phyloP scores from a whole-genome alignment of 2,797 vertebrate species.

The Arremon aurantiirostris region DNA sequence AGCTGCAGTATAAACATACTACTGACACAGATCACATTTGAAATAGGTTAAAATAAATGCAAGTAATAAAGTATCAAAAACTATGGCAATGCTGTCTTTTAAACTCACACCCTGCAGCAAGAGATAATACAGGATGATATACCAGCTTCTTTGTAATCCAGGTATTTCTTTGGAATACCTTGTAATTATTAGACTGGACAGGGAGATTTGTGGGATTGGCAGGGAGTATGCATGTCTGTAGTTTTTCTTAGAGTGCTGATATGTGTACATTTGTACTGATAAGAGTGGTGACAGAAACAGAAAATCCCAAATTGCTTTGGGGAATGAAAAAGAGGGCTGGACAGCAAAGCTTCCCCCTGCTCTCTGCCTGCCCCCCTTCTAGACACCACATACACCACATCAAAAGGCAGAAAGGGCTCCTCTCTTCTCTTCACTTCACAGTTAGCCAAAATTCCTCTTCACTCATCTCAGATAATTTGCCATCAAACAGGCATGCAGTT shows the following conservation, averaged over 20 bases:
- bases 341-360: background rate
- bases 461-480: conserved; percentile 33
- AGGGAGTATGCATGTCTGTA: background rate
- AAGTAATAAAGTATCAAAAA: conserved; percentile 45
- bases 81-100: background rate
- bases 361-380: background rate
- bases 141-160: conserved; percentile 43
- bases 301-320: conserved; percentile 53
- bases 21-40: conserved; percentile 35
- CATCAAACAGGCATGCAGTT: conserved; percentile 15
- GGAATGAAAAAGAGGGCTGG: conserved; percentile 41
- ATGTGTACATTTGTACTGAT: conserved; percentile 46
- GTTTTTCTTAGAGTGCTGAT: conserved; percentile 36
- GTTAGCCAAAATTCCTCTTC: conserved; percentile 28
- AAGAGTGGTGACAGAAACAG: conserved; percentile 65
- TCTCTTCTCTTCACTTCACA: conserved; percentile 24
- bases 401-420: conserved; percentile 39
- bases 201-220: conserved; percentile 21
- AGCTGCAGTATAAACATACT: conserved; percentile 24
- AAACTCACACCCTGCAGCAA: conserved; percentile 57
- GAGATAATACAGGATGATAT: conserved; percentile 37
- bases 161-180: conserved; percentile 54
- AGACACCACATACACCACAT: background rate
- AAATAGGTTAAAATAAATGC: conserved; percentile 22
- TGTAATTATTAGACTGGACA: conserved; percentile 50